Evolutionary conservation across 2,888 invertebrate genomes (phyloP), one percentile per base, ranked within the genome.

Genomic region (Ypsolopha sequella): DNA sequence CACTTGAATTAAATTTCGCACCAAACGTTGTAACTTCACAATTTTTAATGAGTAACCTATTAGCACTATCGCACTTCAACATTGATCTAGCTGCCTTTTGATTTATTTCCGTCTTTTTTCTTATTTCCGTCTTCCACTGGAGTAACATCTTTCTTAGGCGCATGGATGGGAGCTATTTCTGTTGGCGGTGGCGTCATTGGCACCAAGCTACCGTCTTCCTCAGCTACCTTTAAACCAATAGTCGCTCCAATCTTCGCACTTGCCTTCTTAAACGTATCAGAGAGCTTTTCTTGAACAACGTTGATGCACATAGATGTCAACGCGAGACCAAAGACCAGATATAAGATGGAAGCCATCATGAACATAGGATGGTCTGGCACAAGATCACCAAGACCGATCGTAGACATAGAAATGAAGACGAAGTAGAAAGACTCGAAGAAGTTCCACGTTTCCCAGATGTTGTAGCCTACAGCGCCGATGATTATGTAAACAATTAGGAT

Each of bases 231-330:
- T 46, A 95, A 78, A 4, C 95, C 95, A 57, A 96, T 94, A 2
- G 95, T 94, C 33, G 94, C 93, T 2, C 95, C 93, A 47, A 96
- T 89, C 70, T 95, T 96, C 24, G 92, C 92, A 64, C 94, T 95
- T 0, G 95, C 95, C 58, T 93, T 91, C 60, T 91, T 91, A 68
- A 96, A 96, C 1, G 95, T 94, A 71, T 94, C 91, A 46, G 93
- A 93, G 44, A 91, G 63, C 69, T 91, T 91, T 45, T 93, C 92
- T 87, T 97, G 97, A 0, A 98, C 96, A 11, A 98, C 97, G 68
- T 97, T 98, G 64, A 99, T 95, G 76, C 96, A 96, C 97, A 98
- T 98, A 59, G 98, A 96, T 50, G 98, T 98, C 14, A 99, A 87
- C 0, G 98, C 96, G 54, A 99, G 87, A 7, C 99, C 99, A 64